phyloP scores from a whole-genome alignment of 1,140 invertebrate genomes.

The Mylabris phalerata region DNA sequence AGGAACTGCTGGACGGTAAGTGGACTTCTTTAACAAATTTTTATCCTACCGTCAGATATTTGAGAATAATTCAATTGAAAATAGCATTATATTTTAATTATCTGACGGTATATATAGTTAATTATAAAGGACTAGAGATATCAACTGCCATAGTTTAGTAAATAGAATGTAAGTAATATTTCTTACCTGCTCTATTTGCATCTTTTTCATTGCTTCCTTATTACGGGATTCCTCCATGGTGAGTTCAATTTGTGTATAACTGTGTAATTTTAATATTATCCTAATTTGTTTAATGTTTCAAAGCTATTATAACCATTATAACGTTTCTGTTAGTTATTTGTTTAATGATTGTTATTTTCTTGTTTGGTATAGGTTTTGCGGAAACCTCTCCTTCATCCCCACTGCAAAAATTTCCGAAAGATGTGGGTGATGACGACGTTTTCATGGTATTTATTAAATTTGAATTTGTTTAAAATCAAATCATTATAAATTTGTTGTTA shows the following conservation, averaged over 20 bases:
- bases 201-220: slow-evolving; percentile 50
- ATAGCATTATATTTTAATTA: slow-evolving; percentile 1
- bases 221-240: slow-evolving; percentile 56
- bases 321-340: background rate
- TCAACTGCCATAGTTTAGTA: slow-evolving; percentile 15
- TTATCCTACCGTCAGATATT: no score
- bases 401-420: slow-evolving; percentile 52
- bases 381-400: slow-evolving; percentile 39
- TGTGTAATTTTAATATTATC: no score
- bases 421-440: slow-evolving; percentile 74
- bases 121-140: background rate
- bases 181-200: slow-evolving; percentile 52
- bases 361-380: slow-evolving; percentile 40
- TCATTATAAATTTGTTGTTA: background rate
- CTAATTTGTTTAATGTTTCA: no score
- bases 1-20: slow-evolving; percentile 87
- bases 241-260: slow-evolving; percentile 34
- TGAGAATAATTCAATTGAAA: background rate
- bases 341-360: slow-evolving; percentile 9
- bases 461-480: background rate
- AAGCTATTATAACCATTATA: background rate
- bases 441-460: slow-evolving; percentile 59
- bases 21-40: slow-evolving; percentile 21
- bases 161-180: slow-evolving; percentile 43
- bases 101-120: background rate